Evolutionary conservation across 2,797 vertebrate species (phyloP), one percentile per base, ranked within the genome.

Genomic region (Microctenopoma steveboyesi): DNA sequence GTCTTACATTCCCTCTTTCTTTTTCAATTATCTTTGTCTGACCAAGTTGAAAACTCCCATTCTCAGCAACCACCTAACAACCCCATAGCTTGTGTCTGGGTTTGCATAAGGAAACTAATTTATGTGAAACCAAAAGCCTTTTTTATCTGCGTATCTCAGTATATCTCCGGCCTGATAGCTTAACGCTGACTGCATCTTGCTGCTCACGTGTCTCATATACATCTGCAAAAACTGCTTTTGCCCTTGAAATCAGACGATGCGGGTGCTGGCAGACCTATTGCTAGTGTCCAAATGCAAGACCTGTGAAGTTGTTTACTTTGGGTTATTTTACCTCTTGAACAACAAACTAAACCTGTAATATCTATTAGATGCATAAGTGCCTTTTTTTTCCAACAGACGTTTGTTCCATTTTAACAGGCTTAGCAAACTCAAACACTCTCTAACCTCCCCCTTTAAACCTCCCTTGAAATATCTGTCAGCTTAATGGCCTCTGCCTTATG

Each of bases 401-500:
- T 84, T 77, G 74, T 81, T 84, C 69, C 28, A 51, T 81, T 73
- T 78, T 69, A 81, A 78, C 60, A 66, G 63, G 69, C 79, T 59
- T 79, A 79, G 72, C 77, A 72, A 64, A 82, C 66, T 87, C 58
- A 74, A 79, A 81, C 6, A 30, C 37, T 88, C 78, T 85, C 78
- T 14, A 51, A 73, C 78, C 82, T 76, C 64, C 83, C 74, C 86
- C 83, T 91, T 79, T 83, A 91, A 86, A 78, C 45, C 83, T 73
- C 58, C 58, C 37, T 48, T 66, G 52, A 53, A 82, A 78, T 77
- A 71, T 63, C 79, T 84, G 86, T 84, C 90, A 75, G 87, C 78
- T 88, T 91, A 90, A 87, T 83, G 72, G 85, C 70, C 78, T 58
- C 89, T 91, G 89, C 71, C 66, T 72, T 64, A 22, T 13, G 45